A percentile compares a stretch with the other conserved stretches of the same genome.
Evolutionary conservation across 37 sponge, comb jelly and placozoan species (phyloP).

Genomic region (Petrosia ficiformis): DNA sequence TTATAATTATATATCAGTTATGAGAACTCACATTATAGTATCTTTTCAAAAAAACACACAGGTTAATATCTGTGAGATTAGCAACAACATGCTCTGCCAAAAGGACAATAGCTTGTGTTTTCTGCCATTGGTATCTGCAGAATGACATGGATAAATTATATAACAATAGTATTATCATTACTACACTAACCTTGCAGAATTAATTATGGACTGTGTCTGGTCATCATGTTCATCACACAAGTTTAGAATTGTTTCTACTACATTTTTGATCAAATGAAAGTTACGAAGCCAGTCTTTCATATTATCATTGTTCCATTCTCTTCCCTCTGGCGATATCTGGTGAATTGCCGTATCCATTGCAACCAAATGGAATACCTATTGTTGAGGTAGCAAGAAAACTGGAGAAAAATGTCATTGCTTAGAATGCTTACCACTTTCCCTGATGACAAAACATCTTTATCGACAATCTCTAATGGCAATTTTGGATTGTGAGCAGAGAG

Average conservation of each 20-base stretch:
- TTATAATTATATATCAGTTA: neutral
- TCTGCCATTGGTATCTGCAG: neutral
- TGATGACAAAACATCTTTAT: neutral
- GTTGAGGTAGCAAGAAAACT: neutral
- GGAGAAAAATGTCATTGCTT: neutral
- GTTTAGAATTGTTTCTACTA: neutral
- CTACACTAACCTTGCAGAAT: neutral
- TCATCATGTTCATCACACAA: neutral
- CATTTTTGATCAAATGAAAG: slow-evolving; percentile 4
- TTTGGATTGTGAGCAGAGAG: neutral
- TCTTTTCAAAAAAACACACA: neutral
- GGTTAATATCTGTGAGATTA: neutral
- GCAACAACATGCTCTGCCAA: neutral
- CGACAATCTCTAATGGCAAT: neutral
- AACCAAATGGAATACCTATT: slow-evolving; percentile 10
- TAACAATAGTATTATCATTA: neutral
- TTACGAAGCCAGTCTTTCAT: neutral
- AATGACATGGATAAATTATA: neutral
- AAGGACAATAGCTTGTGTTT: neutral
- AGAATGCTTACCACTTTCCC: neutral
- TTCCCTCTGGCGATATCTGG: neutral
- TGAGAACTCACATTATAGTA: neutral
- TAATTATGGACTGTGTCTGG: neutral
- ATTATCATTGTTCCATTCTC: neutral
- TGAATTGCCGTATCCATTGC: neutral